phyloP scores from a whole-genome alignment of 2,113 vertebrate species.

The Rhipidura dahli region DNA sequence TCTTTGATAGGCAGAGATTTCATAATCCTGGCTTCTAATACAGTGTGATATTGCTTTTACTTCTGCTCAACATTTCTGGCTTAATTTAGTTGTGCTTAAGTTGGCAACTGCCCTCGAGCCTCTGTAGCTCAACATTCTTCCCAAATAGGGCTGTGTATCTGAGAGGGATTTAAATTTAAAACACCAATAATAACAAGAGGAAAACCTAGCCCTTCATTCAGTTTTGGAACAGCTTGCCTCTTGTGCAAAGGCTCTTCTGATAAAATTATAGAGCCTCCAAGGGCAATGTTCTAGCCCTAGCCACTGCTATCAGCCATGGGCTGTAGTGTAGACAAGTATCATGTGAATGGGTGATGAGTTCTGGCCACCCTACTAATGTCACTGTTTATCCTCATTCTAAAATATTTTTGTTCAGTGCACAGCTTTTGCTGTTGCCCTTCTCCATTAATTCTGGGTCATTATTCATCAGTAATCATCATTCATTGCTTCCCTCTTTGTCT shows the following conservation, averaged over 20 bases:
- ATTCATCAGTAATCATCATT: slow-evolving; percentile 20
- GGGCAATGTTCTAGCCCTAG: background rate
- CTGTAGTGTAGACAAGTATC: background rate
- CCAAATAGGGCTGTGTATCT: background rate
- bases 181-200: background rate
- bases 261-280: background rate
- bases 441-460: slow-evolving; percentile 39
- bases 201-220: background rate
- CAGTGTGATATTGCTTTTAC: background rate
- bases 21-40: slow-evolving; percentile 11
- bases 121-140: background rate
- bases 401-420: slow-evolving; percentile 10
- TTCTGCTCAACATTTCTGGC: background rate
- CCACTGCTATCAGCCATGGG: background rate
- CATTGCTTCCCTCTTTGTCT: background rate
- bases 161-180: slow-evolving; percentile 39
- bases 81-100: slow-evolving; percentile 43
- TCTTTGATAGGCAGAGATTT: background rate
- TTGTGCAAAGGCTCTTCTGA: background rate
- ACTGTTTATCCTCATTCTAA: background rate
- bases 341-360: background rate
- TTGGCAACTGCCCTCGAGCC: slow-evolving; percentile 28
- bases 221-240: background rate
- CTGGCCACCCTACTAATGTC: background rate
- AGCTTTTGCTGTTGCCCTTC: slow-evolving; percentile 17